Percentiles rank a stretch among this genome's conserved stretches.
phyloP scores from a whole-genome alignment of 2,888 invertebrate species.

The Drosophila silvestris region DNA sequence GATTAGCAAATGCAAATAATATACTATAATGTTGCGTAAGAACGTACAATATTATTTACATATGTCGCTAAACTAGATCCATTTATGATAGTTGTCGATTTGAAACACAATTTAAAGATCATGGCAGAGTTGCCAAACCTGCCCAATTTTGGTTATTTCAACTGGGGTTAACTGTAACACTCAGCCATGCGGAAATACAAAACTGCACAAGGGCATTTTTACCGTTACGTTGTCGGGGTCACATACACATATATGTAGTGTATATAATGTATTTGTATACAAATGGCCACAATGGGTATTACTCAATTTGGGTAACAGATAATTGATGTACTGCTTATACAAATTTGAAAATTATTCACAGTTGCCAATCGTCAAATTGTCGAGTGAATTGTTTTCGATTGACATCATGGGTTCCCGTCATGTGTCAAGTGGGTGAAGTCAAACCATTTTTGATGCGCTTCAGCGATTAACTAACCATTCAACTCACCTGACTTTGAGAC shows the following conservation, averaged over 20 bases:
- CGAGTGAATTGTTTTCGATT: constrained; percentile 62
- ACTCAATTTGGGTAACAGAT: constrained; percentile 66
- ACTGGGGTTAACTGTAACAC: constrained; percentile 61
- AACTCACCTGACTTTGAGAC: constrained; percentile 78
- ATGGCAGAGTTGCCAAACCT: constrained; percentile 28
- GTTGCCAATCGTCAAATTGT: constrained; percentile 60
- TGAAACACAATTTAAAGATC: constrained; percentile 30
- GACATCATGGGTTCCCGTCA: constrained; percentile 63
- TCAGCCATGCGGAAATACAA: constrained; percentile 83
- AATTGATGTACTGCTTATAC: constrained; percentile 61
- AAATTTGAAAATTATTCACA: constrained; percentile 71
- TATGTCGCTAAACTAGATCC: neutral
- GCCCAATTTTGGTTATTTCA: constrained; percentile 34
- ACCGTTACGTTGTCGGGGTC: constrained; percentile 61
- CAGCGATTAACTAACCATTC: constrained; percentile 1
- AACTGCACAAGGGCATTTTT: constrained; percentile 59
- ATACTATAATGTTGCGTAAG: neutral
- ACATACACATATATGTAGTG: constrained; percentile 22
- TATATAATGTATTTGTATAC: constrained; percentile 6
- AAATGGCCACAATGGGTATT: constrained; percentile 44
- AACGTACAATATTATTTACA: neutral
- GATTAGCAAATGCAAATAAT: constrained; percentile 4
- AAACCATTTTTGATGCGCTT: constrained; percentile 6
- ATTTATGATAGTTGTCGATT: neutral
- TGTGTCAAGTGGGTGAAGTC: constrained; percentile 66